Conservation (phyloP, 2,888 invertebrate species). For the Silvanus unidentatus region DNA sequence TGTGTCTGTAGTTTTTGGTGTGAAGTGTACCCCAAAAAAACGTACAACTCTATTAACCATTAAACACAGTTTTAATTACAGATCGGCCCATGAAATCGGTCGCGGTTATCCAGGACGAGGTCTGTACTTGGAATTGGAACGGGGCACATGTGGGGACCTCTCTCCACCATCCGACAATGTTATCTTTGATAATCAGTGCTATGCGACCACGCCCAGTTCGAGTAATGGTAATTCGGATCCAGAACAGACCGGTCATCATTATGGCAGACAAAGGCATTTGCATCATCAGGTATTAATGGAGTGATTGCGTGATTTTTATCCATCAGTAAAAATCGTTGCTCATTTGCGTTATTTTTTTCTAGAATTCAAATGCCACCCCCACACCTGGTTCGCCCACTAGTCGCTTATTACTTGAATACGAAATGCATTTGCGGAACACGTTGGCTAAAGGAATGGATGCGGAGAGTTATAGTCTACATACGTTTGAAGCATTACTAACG, state of each 20-base stretch:
- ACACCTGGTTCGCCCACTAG: conserved; percentile 81
- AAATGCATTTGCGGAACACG: conserved; percentile 89
- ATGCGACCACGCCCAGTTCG: conserved; percentile 89
- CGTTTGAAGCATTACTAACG: conserved; percentile 85
- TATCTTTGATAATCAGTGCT: conserved; percentile 92
- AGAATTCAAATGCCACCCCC: conserved; percentile 64
- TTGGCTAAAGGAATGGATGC: conserved; percentile 93
- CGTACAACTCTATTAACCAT: conserved; percentile 1
- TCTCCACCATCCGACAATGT: conserved; percentile 91
- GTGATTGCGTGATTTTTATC: neutral
- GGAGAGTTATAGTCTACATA: conserved; percentile 89
- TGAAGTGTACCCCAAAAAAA: neutral
- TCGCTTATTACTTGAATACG: conserved; percentile 81
- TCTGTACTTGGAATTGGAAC: conserved; percentile 74
- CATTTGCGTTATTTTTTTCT: conserved; percentile 16
- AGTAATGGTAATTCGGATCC: conserved; percentile 89
- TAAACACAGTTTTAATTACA: conserved; percentile 36
- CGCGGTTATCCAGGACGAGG: conserved; percentile 67
- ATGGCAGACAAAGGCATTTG: conserved; percentile 56
- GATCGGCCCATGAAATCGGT: conserved; percentile 68
- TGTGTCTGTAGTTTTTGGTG: conserved; percentile 10
- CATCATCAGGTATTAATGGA: conserved; percentile 53
- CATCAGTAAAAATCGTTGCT: neutral
- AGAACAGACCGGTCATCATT: conserved; percentile 62
- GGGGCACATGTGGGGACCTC: conserved; percentile 54